Base-by-base conservation (phyloP, 2,113 vertebrate genomes). In the Podarcis muralis region DNA sequence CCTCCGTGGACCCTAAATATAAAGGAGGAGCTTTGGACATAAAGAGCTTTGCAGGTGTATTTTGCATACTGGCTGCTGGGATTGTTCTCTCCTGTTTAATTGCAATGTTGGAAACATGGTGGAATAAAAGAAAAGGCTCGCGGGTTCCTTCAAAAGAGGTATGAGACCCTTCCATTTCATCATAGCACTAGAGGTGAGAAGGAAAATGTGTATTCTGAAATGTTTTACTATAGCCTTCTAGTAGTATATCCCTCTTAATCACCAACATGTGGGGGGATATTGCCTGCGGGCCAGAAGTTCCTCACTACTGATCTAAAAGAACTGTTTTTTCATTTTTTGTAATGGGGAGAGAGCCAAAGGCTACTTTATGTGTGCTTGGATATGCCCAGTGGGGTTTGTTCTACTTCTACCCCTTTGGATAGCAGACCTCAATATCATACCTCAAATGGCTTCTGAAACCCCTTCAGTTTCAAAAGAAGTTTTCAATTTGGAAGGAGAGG, bases 141-240 rank as follows among this genome's bases (percentile, higher is more conserved):
- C 97, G 98, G 66, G 99, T 99, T 92, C 99, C 99, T 7, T 99
- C 99, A 77, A 99, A 99, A 98, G 99, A 99, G 99, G 99, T 99
- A 98, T 96, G 96, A 94, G 95, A 94, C 53, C 74, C 91, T 93
- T 94, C 93, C 92, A 2, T 96, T 95, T 94, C 93, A 94, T 91
- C 86, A 57, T 89, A 88, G 30, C 22, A 18, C 77, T 89, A 91
- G 82, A 90, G 90, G 86, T 80, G 89, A 84, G 91, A 32, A 86
- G 86, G 91, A 16, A 87, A 91, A 87, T 37, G 71, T 87, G 84
- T 75, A 30, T 62, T 93, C 69, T 69, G 69, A 90, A 48, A 87
- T 20, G 66, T 48, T 25, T 90, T 87, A 57, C n/a, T 71, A 84
- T 90, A 91, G 66, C 65, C 48, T 53, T 53, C 48, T 53, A 53